Evolutionary conservation across 2,113 vertebrate species (phyloP).

Genomic region (Colius striatus): DNA sequence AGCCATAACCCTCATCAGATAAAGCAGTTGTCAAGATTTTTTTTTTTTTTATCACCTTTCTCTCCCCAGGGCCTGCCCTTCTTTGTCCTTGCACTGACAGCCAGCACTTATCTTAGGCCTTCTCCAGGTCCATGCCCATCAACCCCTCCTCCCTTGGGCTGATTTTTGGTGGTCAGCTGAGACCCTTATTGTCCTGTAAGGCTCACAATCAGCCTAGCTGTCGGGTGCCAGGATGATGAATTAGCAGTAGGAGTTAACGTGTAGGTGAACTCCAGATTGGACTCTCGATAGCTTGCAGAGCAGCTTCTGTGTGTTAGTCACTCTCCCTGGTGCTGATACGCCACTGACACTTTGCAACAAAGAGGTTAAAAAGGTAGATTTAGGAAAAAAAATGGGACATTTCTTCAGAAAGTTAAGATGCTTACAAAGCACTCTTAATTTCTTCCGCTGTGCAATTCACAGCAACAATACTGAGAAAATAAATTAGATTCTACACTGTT

Average conservation of each 20-base stretch:
- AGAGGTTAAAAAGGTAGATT: slow-evolving; percentile 63
- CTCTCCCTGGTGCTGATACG: slow-evolving; percentile 3
- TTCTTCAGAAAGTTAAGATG: slow-evolving; percentile 54
- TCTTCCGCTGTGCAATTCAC: slow-evolving; percentile 41
- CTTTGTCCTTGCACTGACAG: slow-evolving; percentile 89
- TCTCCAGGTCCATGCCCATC: slow-evolving; percentile 53
- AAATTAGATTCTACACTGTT: slow-evolving; percentile 40
- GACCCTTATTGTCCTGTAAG: slow-evolving; percentile 70
- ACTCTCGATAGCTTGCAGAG: slow-evolving; percentile 65
- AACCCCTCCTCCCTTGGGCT: slow-evolving; percentile 66
- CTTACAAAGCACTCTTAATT: slow-evolving; percentile 75
- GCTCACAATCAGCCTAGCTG: slow-evolving; percentile 75
- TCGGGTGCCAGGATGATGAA: slow-evolving; percentile 87
- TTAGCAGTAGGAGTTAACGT: slow-evolving; percentile 78
- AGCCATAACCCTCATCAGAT: slow-evolving; percentile 96
- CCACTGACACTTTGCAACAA: slow-evolving; percentile 79
- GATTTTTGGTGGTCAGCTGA: slow-evolving; percentile 71
- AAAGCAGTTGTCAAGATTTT: slow-evolving; percentile 84
- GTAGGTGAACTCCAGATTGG: slow-evolving; percentile 80
- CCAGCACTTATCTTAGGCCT: slow-evolving; percentile 83
- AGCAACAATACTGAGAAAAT: slow-evolving; percentile 28
- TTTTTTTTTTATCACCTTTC: slow-evolving; percentile 79
- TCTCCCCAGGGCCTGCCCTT: slow-evolving; percentile 89
- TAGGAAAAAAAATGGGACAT: neutral
- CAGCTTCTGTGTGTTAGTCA: slow-evolving; percentile 58